Conservation (phyloP, 2,888 invertebrate species). For the Ligdia adustata region DNA sequence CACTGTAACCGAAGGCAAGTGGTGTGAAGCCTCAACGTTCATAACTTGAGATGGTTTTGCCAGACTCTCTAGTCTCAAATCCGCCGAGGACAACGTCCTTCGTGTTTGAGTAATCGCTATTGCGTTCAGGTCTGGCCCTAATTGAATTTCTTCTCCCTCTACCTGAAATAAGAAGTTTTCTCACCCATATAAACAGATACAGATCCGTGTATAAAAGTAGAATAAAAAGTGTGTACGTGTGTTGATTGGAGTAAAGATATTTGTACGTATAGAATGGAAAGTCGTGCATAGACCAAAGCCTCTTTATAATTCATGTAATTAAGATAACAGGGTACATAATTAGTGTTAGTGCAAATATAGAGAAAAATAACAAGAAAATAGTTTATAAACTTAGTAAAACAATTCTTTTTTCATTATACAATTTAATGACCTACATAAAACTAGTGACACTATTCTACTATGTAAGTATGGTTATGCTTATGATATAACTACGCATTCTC, state of each 20-base stretch:
- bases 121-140: conserved; percentile 80
- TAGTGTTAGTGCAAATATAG: conserved; percentile 36
- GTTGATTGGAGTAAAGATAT: conserved; percentile 19
- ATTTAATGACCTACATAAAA: conserved; percentile 60
- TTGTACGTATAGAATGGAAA: conserved; percentile 38
- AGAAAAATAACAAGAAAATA: conserved; percentile 44
- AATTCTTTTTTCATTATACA: conserved; percentile 56
- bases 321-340: conserved; percentile 46
- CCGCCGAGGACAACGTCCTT: conserved; percentile 76
- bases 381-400: conserved; percentile 59
- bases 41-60: conserved; percentile 75
- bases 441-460: conserved; percentile 55
- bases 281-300: conserved; percentile 81
- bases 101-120: conserved; percentile 79
- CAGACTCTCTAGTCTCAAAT: conserved; percentile 77
- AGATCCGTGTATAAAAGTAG: conserved; percentile 37
- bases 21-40: conserved; percentile 82
- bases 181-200: conserved; percentile 80
- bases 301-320: conserved; percentile 74
- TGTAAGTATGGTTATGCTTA: conserved; percentile 49
- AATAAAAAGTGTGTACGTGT: conserved; percentile 31
- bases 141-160: conserved; percentile 81
- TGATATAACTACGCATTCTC: conserved; percentile 40
- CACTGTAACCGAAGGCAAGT: conserved; percentile 83
- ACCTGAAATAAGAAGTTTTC: conserved; percentile 83